phyloP scores from a whole-genome alignment of 2,797 vertebrate species.

The Podarcis siculus region DNA sequence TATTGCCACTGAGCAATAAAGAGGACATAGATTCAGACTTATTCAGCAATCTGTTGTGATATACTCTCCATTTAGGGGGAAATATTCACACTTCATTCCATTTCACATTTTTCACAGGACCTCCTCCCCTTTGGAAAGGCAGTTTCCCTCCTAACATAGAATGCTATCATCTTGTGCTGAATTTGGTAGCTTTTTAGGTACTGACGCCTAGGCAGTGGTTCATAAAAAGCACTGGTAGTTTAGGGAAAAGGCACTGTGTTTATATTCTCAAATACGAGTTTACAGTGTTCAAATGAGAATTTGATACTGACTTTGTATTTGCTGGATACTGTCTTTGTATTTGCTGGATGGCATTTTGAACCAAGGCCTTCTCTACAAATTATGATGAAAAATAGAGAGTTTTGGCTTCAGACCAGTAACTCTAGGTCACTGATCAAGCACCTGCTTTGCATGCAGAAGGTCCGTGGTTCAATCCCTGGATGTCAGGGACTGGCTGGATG shows the following conservation, averaged over 20 bases:
- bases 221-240: background rate
- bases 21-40: background rate
- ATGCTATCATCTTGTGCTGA: background rate
- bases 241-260: background rate
- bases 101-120: background rate
- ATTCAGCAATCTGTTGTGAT: background rate
- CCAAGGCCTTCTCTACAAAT: background rate
- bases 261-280: background rate
- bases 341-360: background rate
- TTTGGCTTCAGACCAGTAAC: background rate
- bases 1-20: background rate
- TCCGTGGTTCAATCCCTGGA: no score
- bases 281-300: background rate
- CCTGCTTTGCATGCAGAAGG: no score
- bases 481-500: no score
- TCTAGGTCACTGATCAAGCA: background rate
- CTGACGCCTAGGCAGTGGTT: background rate
- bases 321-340: background rate
- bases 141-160: background rate
- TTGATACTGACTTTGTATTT: background rate
- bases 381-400: background rate
- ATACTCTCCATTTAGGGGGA: background rate
- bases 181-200: background rate
- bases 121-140: background rate
- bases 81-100: background rate